Evolutionary conservation across 37 sponge, comb jelly and placozoan species (phyloP).

Genomic region (Cliona cf. orientalis): DNA sequence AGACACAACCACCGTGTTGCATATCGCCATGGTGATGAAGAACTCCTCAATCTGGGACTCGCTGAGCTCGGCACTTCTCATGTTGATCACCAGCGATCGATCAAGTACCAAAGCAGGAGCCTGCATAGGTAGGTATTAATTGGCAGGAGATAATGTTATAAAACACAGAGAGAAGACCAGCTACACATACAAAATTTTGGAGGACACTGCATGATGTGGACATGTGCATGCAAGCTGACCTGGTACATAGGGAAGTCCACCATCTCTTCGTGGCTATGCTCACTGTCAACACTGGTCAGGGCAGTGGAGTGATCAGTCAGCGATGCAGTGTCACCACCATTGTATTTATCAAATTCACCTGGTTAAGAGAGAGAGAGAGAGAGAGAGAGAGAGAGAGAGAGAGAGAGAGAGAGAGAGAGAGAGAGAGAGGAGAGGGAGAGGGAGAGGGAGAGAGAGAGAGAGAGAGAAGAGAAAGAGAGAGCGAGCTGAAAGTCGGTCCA

Average conservation of each 20-base stretch:
- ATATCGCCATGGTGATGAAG: conserved; percentile 78
- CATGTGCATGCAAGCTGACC: too few relatives aligned
- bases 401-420: background rate
- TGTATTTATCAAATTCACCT: conserved; percentile 7
- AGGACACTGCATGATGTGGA: too few relatives aligned
- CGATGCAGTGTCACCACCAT: background rate
- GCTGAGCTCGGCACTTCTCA: conserved; percentile 1
- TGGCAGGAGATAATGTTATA: too few relatives aligned
- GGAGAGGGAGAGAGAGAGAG: background rate
- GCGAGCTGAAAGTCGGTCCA: background rate
- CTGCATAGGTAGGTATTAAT: too few relatives aligned
- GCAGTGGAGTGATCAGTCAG: background rate
- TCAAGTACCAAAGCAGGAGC: conserved; percentile 1
- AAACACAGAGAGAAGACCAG: too few relatives aligned
- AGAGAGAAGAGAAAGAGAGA: background rate
- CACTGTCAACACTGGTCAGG: too few relatives aligned
- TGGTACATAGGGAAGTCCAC: conserved; percentile 27
- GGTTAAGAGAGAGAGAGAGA: background rate
- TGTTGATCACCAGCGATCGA: background rate
- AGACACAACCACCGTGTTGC: conserved; percentile 89
- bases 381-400: conserved; percentile 1
- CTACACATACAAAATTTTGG: too few relatives aligned
- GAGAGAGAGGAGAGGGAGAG: conserved; percentile 9
- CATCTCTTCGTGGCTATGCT: too few relatives aligned
- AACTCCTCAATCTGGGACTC: conserved; percentile 45